phyloP scores from a whole-genome alignment of 2,888 invertebrate species.

The Invenusta paracnida region DNA sequence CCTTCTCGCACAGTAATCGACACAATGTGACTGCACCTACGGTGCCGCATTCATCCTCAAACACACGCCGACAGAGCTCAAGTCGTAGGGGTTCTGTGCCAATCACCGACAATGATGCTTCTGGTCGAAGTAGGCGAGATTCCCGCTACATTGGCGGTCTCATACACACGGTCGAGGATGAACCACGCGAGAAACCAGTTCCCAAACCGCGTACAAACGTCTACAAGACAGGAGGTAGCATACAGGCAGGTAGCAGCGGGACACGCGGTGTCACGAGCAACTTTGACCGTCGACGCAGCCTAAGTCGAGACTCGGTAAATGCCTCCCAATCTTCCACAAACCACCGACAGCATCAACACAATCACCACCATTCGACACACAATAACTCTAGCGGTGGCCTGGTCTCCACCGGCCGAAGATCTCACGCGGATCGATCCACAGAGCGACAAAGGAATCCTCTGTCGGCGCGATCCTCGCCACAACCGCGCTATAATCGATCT shows the following conservation, averaged over 20 bases:
- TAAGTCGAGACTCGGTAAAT: slow-evolving; percentile 30
- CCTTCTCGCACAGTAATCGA: neutral
- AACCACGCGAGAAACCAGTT: neutral
- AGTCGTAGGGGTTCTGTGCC: neutral
- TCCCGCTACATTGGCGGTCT: slow-evolving; percentile 3
- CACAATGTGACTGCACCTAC: neutral
- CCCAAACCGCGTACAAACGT: neutral
- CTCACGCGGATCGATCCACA: neutral
- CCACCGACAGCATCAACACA: too few species aligned
- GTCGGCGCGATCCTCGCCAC: neutral
- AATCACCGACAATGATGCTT: neutral
- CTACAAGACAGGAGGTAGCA: neutral
- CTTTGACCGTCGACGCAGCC: slow-evolving; percentile 32
- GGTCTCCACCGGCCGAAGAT: neutral
- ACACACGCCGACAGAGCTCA: neutral
- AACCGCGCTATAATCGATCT: neutral
- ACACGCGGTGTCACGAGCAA: neutral
- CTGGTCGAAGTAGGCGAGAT: neutral
- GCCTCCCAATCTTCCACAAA: neutral
- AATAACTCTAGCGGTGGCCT: neutral
- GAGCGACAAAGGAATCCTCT: neutral
- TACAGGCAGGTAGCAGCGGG: neutral
- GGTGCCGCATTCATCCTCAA: neutral
- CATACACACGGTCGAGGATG: neutral
- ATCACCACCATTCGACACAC: neutral